These are phyloP conservation scores for Leptinotarsa texana DNA, from an alignment of 1,140 invertebrate species.

Conservation along the genomic window DNA sequence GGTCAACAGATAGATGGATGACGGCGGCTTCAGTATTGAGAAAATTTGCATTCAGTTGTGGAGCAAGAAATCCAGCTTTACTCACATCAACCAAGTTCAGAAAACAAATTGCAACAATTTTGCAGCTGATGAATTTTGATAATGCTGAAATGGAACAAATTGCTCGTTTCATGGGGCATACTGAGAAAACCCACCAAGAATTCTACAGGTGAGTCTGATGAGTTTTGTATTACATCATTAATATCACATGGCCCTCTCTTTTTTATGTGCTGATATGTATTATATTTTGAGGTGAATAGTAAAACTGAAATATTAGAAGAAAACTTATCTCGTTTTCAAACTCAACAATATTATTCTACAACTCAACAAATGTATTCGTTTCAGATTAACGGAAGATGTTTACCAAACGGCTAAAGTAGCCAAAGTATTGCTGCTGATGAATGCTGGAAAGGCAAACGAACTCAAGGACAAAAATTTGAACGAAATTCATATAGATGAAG, in stretches of 20 bases:
- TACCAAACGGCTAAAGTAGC: background rate
- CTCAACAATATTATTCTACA: too few relatives aligned
- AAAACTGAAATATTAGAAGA: too few relatives aligned
- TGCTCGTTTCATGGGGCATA: slow-evolving; percentile 47
- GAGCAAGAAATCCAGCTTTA: slow-evolving; percentile 44
- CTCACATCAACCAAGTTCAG: slow-evolving; percentile 42
- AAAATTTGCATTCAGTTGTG: slow-evolving; percentile 39
- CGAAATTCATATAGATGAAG: background rate
- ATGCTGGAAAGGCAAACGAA: slow-evolving; percentile 9
- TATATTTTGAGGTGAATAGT: too few relatives aligned
- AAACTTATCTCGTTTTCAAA: too few relatives aligned
- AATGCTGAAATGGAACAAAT: slow-evolving; percentile 25
- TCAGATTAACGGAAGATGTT: too few relatives aligned
- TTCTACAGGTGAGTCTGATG: slow-evolving; percentile 21
- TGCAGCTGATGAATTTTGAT: slow-evolving; percentile 50
- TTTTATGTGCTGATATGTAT: too few relatives aligned
- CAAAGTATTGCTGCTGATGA: background rate
- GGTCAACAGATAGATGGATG: slow-evolving; percentile 21
- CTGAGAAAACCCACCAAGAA: slow-evolving; percentile 23
- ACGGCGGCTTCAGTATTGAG: slow-evolving; percentile 46
- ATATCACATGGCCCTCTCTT: too few relatives aligned
- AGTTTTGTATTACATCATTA: too few relatives aligned
- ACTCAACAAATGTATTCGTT: too few relatives aligned
- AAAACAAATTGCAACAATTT: slow-evolving; percentile 52
- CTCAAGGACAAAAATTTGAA: background rate